Evolutionary conservation across 2,797 vertebrate species (phyloP), one percentile per base, ranked within the genome.

Genomic region (Nothura maculosa): DNA sequence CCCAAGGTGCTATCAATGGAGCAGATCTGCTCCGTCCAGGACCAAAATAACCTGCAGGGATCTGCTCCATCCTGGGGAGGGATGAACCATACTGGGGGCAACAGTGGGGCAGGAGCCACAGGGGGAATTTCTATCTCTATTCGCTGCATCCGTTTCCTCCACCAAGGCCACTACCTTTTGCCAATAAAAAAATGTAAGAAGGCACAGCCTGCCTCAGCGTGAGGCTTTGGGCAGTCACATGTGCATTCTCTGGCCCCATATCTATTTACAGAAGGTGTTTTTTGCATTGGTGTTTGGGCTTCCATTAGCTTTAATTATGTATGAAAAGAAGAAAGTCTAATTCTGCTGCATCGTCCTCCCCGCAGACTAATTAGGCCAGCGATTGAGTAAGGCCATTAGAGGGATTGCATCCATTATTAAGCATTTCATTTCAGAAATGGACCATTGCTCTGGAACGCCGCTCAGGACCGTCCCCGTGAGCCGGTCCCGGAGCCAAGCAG

Each of bases 131-230:
- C 54, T 12, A n/a, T 19, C 54, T 55, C 18, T 6, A 4, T 11
- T 55, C 30, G 52, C 28, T 55, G 11, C 54, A n/a, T n/a, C 30
- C 54, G 54, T 20, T 30, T n/a, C 10, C 19, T 8, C 54, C 18
- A 4, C 54, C 54, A 38, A 24, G 6, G 10, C 68, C 27, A 38
- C 28, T 28, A 30, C 16, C 14, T 52, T 38, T 69, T 54, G 34
- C 67, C 40, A 52, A 8, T 54, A 32, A 42, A 15, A 73, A 55
- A 13, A 18, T 1, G 0, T 16, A 7, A 34, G 55, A n/a, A 36
- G 24, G 22, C 0, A 3, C 27, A 9, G 27, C 28, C 32, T 3
- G 1, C 10, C 38, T 3, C 0, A 3, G 36, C 28, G 12, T 22
- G 21, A 21, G 22, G 36, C 34, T 48, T 11, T 1, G 24, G 43